Base-by-base conservation (phyloP, 2,888 invertebrate genomes). In the Parascotia fuliginaria region DNA sequence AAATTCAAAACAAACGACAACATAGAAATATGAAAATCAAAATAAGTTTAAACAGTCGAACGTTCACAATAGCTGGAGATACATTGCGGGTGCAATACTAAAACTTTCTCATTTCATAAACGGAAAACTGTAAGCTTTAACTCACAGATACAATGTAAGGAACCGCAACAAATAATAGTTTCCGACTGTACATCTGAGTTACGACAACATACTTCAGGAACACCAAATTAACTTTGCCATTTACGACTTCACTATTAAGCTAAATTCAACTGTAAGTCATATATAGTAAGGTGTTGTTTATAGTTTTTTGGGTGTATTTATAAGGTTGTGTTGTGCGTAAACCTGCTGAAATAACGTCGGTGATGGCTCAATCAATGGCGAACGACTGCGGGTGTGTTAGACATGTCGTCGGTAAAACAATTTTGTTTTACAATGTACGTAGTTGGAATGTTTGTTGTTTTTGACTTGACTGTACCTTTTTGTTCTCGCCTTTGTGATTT, bases 121-220 rank as follows among this genome's bases (percentile, higher is more conserved):
- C 77, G 78, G 81, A 68, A 81, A 82, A 79, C 77, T 77, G 78
- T 76, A 79, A 80, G 79, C 77, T 81, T 79, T 81, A 81, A 81
- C 82, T 79, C 65, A 79, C 77, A 75, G 65, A 79, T 83, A 85
- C 89, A 87, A 82, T 87, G 88, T 87, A 79, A 80, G 71, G 55
- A 83, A 88, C 90, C 90, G 71, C 90, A 89, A 79, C 85, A 88
- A 84, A 85, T 88, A 86, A 89, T 88, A 87, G 83, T 88, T 85
- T 86, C 85, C 83, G 87, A 83, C 85, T 79, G 80, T 81, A 80
- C 75, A 67, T 75, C 73, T 87, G 87, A 90, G 84, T 89, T 90
- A 89, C 81, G 85, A 82, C 84, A 73, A 75, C 79, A 83, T 81
- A 83, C 84, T 85, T 86, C 81, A 78, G 74, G 53, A 51, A 52